These are phyloP conservation scores for Chelonus insularis DNA, from an alignment of 1,140 invertebrate species.

Conservation along the genomic window DNA sequence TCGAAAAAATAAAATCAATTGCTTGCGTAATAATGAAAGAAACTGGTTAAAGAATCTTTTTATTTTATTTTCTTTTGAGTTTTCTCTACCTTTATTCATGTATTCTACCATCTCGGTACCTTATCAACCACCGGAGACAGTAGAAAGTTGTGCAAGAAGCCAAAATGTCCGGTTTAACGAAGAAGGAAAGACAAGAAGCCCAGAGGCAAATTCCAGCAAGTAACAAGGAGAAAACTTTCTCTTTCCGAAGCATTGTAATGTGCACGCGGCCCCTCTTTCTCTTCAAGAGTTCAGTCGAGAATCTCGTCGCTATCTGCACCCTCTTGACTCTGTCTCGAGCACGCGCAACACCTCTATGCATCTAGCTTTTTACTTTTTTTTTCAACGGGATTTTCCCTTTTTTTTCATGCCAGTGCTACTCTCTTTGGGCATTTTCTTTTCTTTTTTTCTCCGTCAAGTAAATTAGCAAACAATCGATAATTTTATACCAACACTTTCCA, in stretches of 20 bases:
- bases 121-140: neutral
- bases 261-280: conserved; percentile 2
- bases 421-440: neutral
- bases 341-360: conserved; percentile 6
- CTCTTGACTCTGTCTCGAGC: conserved; percentile 22
- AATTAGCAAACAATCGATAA: conserved; percentile 9
- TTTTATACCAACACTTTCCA: neutral
- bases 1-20: neutral
- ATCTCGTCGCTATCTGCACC: conserved; percentile 12
- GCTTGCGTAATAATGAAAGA: no score
- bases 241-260: conserved; percentile 10
- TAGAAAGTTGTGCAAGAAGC: neutral
- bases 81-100: no score
- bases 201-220: neutral
- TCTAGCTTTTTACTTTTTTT: neutral
- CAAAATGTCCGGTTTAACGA: neutral
- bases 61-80: neutral
- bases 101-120: no score
- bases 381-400: no score
- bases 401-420: no score
- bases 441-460: neutral
- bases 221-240: conserved; percentile 19
- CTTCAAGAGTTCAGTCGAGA: neutral
- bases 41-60: neutral
- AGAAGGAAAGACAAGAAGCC: conserved; percentile 5